Evolutionary conservation across 2,888 invertebrate species (phyloP).

Genomic region (Caradrina kadenii): DNA sequence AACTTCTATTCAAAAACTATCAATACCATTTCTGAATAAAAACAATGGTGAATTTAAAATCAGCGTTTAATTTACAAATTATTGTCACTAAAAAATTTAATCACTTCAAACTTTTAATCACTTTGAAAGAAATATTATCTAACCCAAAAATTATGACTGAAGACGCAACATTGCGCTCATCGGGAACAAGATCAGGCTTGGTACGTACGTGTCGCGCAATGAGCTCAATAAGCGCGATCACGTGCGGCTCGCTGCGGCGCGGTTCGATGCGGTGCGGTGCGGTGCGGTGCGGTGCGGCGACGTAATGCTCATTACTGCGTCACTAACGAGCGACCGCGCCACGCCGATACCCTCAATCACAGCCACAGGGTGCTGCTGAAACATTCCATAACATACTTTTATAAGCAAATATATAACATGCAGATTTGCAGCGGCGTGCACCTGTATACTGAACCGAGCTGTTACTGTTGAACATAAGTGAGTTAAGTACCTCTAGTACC

Average conservation of each 20-base stretch:
- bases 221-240: constrained; percentile 56
- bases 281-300: constrained; percentile 30
- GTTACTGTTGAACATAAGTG: too few species aligned
- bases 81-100: constrained; percentile 2
- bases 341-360: constrained; percentile 73
- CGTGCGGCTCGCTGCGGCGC: constrained; percentile 7
- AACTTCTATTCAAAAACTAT: too few species aligned
- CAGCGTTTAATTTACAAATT: constrained; percentile 12
- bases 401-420: too few species aligned
- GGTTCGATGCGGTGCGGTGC: constrained; percentile 24
- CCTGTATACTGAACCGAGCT: too few species aligned
- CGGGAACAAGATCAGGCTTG: constrained; percentile 56
- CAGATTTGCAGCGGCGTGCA: too few species aligned
- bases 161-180: constrained; percentile 59
- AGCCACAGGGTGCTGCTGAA: constrained; percentile 55
- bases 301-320: constrained; percentile 75
- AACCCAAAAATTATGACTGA: constrained; percentile 46
- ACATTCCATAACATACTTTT: neutral
- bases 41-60: neutral
- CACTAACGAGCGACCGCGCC: constrained; percentile 74
- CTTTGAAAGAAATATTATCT: constrained; percentile 50
- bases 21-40: neutral
- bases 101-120: constrained; percentile 20
- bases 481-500: too few species aligned
- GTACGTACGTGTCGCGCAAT: constrained; percentile 39